Base-by-base conservation (phyloP, 35 echinoderm and acorn worm species). In the Anneissia japonica region DNA sequence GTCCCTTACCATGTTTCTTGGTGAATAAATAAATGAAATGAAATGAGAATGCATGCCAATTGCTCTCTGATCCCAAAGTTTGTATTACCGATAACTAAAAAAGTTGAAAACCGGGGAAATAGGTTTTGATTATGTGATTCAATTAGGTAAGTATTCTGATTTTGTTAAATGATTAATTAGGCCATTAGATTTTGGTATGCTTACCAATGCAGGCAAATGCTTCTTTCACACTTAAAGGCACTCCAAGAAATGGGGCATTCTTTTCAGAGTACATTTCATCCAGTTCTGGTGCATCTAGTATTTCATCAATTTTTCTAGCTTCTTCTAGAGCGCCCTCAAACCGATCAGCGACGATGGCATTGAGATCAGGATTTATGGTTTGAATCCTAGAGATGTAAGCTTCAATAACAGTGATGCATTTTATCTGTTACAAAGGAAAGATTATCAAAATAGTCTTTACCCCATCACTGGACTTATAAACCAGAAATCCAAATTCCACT, bases 161-260 rank as follows among this genome's bases (percentile, higher is more conserved):
- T 56, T 26, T 56, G n/a, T n/a, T n/a, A n/a, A n/a, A n/a, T n/a
- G n/a, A n/a, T n/a, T n/a, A n/a, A n/a, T n/a, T n/a, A n/a, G n/a
- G n/a, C n/a, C n/a, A n/a, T n/a, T n/a, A n/a, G n/a, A n/a, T n/a
- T n/a, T n/a, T n/a, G n/a, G n/a, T n/a, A n/a, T n/a, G n/a, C 51
- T 87, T 88, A 97, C 95, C 95, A 81, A 78, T 91, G 38, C 89
- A 86, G 36, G 46, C 73, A 79, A 97, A 97, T 17, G 95, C 91
- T 73, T 97, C 95, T 74, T 97, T 97, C 1, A 93, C 83, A 1
- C 91, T 90, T 7, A 93, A 29, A 10, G 95, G 95, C 3, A 97
- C 91, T 35, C 95, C 95, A 37, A 97, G 91, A 39, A 93, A 97
- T 32, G 95, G 95, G 34, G 91, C 81, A 86, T 93, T 97, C 33